Conservation (phyloP, 2,888 invertebrate genomes). For the Drosophila neutralis region DNA sequence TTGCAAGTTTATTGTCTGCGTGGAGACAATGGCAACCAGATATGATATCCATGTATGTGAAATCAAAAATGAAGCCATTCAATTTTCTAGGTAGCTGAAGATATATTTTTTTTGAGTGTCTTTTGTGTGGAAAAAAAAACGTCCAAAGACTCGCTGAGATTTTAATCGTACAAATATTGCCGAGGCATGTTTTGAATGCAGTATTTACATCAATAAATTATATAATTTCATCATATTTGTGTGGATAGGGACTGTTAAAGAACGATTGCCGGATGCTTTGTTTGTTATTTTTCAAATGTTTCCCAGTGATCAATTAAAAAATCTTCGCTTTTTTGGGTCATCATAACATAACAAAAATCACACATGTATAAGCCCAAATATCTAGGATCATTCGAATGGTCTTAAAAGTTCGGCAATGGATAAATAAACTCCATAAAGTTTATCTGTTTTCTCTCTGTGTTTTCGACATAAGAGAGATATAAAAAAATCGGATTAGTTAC, state of each 20-base stretch:
- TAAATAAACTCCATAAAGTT: background rate
- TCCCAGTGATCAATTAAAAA: constrained; percentile 20
- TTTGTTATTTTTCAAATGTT: constrained; percentile 34
- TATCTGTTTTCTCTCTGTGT: background rate
- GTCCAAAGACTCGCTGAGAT: constrained; percentile 8
- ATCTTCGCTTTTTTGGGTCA: constrained; percentile 36
- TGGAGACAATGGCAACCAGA: constrained; percentile 44
- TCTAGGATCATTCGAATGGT: background rate
- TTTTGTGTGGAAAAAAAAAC: constrained; percentile 19
- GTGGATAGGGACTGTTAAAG: constrained; percentile 10
- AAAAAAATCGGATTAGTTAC: background rate
- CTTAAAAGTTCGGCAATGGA: background rate
- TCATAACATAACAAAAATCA: constrained; percentile 30
- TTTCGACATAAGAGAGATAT: background rate
- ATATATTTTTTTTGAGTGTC: constrained; percentile 8
- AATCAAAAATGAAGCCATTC: constrained; percentile 50
- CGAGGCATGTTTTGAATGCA: background rate
- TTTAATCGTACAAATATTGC: constrained; percentile 3
- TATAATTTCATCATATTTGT: constrained; percentile 30
- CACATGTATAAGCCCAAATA: constrained; percentile 9
- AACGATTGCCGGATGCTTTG: constrained; percentile 41
- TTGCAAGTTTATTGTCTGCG: constrained; percentile 57
- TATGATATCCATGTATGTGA: constrained; percentile 19
- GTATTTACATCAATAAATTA: constrained; percentile 45
- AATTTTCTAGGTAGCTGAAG: constrained; percentile 45